Base-by-base conservation (phyloP, 53 echinoderm and acorn worm species). In the Hippasteria phrygiana region DNA sequence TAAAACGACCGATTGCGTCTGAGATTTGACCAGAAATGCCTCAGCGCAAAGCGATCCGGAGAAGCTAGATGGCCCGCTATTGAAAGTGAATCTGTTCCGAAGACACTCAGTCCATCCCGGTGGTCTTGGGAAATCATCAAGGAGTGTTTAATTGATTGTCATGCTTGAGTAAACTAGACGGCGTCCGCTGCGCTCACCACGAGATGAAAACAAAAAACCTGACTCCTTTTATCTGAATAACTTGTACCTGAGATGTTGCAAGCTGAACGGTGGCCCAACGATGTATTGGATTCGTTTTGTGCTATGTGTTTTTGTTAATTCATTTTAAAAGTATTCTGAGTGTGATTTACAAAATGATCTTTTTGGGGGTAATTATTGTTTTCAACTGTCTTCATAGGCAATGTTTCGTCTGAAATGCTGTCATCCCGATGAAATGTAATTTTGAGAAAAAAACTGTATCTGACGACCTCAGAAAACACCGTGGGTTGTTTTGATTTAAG, bases 131-230 rank as follows among this genome's bases (percentile, higher is more conserved):
- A 45, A 81, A 46, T 63, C n/a, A n/a, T n/a, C 81, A 45, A 10
- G 35, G 45, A 16, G 81, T 29, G 63, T 20, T 42, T 81, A 81
- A 81, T 81, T 81, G 81, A 81, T 63, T 81, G 81, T 40, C 29
- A 43, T 43, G 65, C 81, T 65, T 39, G 64, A 28, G 16, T 81
- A 37, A 13, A 17, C 46, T 6, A 9, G 56, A 35, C 38, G 22
- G 29, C 29, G 17, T 45, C 62, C 81, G 64, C 46, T 62, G 38
- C 39, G 46, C 64, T 81, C 27, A 81, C 65, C 66, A 65, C 3
- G 20, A 16, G 43, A 43, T 24, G 46, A 32, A 11, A 8, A 64
- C 12, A 64, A 14, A 24, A 59, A 3, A 10, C 55, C 17, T 16
- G 11, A 16, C 18, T 13, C 55, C 18, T 55, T 55, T 55, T 8